phyloP scores from a whole-genome alignment of 1,140 invertebrate genomes.

The Thaumetopoea pityocampa region DNA sequence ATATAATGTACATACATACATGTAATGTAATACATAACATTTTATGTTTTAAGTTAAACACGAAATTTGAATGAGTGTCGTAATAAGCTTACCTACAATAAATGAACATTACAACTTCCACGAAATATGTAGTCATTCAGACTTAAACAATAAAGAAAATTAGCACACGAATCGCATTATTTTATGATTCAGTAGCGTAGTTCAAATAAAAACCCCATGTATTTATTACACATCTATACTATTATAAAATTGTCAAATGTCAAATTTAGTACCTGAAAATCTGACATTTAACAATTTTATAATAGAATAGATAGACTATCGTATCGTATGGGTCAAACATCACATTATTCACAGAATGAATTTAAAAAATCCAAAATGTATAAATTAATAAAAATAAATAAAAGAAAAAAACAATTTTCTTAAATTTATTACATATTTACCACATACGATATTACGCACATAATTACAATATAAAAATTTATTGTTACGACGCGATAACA shows the following conservation, averaged over 20 bases:
- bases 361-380: not conserved
- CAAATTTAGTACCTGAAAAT: constrained; percentile 4
- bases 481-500: constrained; percentile 25
- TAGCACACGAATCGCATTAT: constrained; percentile 1
- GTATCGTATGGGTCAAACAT: no score
- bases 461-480: constrained; percentile 20
- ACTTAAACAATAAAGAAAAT: not conserved
- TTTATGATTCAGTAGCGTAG: constrained; percentile 1
- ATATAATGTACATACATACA: no score
- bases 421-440: constrained; percentile 12
- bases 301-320: no score
- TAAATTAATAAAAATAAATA: not conserved
- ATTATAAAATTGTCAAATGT: not conserved
- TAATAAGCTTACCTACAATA: no score
- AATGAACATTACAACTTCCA: no score
- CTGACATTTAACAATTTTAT: constrained; percentile 4
- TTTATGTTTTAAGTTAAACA: no score
- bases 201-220: constrained; percentile 7
- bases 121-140: not conserved
- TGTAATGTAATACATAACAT: no score
- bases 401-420: constrained; percentile 7
- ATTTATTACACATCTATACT: constrained; percentile 8
- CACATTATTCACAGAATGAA: constrained; percentile 1
- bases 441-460: constrained; percentile 9
- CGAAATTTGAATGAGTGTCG: no score